Evolutionary conservation across 2,888 invertebrate genomes (phyloP).

Genomic region (Rotaria sp.): DNA sequence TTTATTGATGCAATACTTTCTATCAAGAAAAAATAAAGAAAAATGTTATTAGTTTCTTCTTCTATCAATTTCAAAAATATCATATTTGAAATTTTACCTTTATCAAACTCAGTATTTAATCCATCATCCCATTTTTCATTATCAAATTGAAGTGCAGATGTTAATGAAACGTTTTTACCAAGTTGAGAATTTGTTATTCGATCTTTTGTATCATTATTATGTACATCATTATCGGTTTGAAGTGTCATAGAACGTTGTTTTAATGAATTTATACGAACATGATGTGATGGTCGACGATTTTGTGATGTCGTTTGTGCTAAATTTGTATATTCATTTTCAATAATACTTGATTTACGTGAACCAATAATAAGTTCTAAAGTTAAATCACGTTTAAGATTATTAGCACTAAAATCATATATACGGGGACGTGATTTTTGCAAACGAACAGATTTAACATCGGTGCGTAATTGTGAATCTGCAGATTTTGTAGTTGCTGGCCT

Average conservation of each 20-base stretch:
- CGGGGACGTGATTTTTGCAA: neutral
- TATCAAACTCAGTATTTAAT: neutral
- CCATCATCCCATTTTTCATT: neutral
- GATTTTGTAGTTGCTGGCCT: neutral
- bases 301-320: constrained; percentile 3
- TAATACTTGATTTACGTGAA: neutral
- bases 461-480: neutral
- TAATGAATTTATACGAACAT: neutral
- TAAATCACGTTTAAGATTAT: neutral
- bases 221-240: neutral
- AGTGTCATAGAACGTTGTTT: neutral
- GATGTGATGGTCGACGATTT: neutral
- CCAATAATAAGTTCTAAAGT: neutral
- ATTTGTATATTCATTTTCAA: neutral
- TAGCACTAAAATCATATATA: neutral
- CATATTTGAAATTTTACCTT: neutral
- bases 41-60: neutral
- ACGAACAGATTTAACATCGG: neutral
- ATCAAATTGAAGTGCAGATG: neutral
- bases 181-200: neutral
- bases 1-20: neutral
- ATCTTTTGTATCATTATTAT: neutral
- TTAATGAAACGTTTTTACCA: neutral
- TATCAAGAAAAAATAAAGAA: neutral
- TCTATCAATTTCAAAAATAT: too few relatives aligned